These are phyloP conservation scores for Drosophila nr. medialis DNA, from an alignment of 2,888 invertebrate species.

Conservation along the genomic window DNA sequence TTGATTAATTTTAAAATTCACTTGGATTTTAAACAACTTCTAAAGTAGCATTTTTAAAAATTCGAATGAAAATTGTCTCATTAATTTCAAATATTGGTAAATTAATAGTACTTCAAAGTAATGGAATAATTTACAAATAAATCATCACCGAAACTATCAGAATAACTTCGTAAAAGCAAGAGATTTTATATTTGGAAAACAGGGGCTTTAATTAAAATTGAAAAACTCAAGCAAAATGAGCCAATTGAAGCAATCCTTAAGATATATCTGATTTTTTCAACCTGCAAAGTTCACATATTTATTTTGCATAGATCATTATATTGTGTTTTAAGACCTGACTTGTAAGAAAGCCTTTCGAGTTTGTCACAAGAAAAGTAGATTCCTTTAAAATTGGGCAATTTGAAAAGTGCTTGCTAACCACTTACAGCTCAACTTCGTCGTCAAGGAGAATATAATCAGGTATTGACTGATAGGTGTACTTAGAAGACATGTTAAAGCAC, in stretches of 20 bases:
- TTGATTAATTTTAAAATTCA: too few species aligned
- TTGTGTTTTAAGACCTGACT: neutral
- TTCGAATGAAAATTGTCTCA: neutral
- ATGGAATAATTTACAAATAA: neutral
- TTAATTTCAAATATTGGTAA: neutral
- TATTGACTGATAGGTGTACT: slow-evolving; percentile 72
- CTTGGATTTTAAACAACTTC: neutral
- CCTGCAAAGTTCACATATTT: neutral
- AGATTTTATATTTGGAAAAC: neutral
- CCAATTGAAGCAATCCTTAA: neutral
- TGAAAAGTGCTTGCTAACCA: neutral
- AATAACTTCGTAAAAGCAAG: neutral
- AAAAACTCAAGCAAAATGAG: too few species aligned
- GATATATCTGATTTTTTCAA: neutral
- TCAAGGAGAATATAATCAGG: slow-evolving; percentile 53
- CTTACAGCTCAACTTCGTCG: slow-evolving; percentile 33
- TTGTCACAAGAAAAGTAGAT: neutral
- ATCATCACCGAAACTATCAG: neutral
- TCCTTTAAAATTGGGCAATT: neutral
- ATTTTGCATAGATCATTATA: neutral
- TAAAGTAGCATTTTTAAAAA: neutral
- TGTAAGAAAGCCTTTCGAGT: neutral
- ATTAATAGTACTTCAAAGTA: neutral
- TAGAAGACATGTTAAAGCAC: slow-evolving; percentile 59
- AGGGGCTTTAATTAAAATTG: neutral